These are phyloP conservation scores for Aphelinus atriplicis DNA, from an alignment of 1,140 invertebrate species.

Conservation along the genomic window DNA sequence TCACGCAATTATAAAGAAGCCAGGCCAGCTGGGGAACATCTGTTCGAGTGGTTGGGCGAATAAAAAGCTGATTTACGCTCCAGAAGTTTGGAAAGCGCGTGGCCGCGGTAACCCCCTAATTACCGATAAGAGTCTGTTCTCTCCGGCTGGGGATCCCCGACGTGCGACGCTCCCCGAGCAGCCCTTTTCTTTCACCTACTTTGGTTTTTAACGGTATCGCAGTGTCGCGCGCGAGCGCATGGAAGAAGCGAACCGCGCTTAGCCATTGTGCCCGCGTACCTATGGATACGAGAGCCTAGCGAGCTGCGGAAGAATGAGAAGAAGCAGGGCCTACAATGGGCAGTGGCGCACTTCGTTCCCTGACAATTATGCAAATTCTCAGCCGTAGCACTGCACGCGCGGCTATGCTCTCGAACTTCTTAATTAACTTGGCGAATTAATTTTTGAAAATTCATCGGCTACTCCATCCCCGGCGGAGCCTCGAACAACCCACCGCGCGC, in stretches of 20 bases:
- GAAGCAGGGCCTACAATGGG: not conserved
- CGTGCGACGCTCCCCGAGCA: too few relatives aligned
- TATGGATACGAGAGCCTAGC: not conserved
- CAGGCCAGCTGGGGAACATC: too few relatives aligned
- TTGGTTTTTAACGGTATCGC: slow-evolving; percentile 7
- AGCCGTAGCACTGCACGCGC: not conserved
- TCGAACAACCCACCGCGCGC: not conserved
- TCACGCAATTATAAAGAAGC: too few relatives aligned
- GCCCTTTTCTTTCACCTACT: not conserved
- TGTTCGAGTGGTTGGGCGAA: too few relatives aligned
- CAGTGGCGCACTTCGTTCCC: not conserved
- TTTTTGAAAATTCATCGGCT: slow-evolving; percentile 35
- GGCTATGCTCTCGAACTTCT: slow-evolving; percentile 15
- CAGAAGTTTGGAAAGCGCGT: not conserved
- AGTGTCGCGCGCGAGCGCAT: not conserved
- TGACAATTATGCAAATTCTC: slow-evolving; percentile 34
- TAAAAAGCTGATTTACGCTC: too few relatives aligned
- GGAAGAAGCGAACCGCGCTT: slow-evolving; percentile 7
- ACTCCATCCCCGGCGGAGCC: not conserved
- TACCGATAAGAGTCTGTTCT: not conserved
- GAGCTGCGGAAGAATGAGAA: not conserved
- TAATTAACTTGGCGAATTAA: slow-evolving; percentile 39
- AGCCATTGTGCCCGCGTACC: slow-evolving; percentile 22
- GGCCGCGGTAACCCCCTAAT: not conserved
- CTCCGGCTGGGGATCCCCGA: too few relatives aligned